phyloP scores from a whole-genome alignment of 2,113 vertebrate species.

The Actinemys pallida region DNA sequence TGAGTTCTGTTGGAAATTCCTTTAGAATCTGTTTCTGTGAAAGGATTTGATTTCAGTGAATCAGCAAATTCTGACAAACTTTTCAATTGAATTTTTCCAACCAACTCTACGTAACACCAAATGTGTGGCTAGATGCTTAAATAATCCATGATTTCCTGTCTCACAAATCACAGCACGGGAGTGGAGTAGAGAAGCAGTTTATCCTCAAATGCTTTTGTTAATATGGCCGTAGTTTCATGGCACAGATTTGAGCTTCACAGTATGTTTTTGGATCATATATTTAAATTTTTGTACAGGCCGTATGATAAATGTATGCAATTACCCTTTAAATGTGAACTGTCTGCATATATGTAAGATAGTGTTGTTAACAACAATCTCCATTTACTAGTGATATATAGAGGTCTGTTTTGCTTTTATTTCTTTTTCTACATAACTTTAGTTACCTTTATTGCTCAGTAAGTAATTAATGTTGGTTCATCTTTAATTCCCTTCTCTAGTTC shows the following conservation, averaged over 20 bases:
- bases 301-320: background rate
- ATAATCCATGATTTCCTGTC: background rate
- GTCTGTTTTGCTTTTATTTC: background rate
- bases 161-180: background rate
- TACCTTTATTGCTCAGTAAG: background rate
- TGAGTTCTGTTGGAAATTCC: background rate
- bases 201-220: background rate
- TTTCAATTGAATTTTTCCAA: background rate
- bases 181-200: background rate
- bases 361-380: background rate
- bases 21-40: too few species aligned
- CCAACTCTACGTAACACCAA: background rate
- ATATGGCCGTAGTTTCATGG: background rate
- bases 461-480: background rate
- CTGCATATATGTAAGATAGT: background rate
- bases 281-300: background rate
- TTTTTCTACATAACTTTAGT: background rate
- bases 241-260: background rate
- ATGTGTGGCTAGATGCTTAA: background rate
- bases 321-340: background rate
- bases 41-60: too few species aligned
- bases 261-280: background rate
- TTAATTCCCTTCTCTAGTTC: background rate
- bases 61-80: too few species aligned
- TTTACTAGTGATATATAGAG: background rate